Evolutionary conservation across 92 coral and sea anemone genomes (phyloP).

Genomic region (Epizoanthus illoricatus): DNA sequence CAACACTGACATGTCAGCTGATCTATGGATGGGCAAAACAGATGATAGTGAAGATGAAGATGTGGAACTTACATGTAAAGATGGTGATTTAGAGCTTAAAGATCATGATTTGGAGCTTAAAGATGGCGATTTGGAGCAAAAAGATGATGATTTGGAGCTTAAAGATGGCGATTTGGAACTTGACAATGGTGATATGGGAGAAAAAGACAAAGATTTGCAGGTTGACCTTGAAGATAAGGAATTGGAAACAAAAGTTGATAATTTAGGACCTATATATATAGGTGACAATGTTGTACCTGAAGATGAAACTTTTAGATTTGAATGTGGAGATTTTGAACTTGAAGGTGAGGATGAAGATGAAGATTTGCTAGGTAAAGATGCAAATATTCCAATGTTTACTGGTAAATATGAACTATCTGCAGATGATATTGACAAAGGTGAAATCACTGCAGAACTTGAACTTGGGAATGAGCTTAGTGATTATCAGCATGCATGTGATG

Average conservation of each 20-base stretch:
- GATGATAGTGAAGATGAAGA: neutral
- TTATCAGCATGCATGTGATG: neutral
- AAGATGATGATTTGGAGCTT: no score
- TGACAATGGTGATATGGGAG: neutral
- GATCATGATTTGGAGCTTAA: no score
- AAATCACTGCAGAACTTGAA: neutral
- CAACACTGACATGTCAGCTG: no score
- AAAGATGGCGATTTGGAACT: neutral
- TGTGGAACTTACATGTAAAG: neutral
- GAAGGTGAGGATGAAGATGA: neutral
- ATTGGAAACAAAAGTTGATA: no score
- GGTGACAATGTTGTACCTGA: neutral
- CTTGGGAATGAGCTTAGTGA: neutral
- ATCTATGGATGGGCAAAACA: no score
- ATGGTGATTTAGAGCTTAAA: no score
- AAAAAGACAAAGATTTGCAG: neutral
- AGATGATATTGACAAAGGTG: neutral
- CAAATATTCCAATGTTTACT: conserved; percentile 12
- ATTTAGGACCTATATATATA: no score
- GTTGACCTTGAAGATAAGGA: no score
- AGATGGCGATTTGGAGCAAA: no score
- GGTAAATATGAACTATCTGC: conserved; percentile 4
- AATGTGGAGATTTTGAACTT: neutral
- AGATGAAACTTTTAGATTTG: neutral
- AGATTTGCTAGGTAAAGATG: no score